These are phyloP conservation scores for Rhabdophis nuchalis DNA, from an alignment of 2,797 vertebrate species.

Conservation along the genomic window DNA sequence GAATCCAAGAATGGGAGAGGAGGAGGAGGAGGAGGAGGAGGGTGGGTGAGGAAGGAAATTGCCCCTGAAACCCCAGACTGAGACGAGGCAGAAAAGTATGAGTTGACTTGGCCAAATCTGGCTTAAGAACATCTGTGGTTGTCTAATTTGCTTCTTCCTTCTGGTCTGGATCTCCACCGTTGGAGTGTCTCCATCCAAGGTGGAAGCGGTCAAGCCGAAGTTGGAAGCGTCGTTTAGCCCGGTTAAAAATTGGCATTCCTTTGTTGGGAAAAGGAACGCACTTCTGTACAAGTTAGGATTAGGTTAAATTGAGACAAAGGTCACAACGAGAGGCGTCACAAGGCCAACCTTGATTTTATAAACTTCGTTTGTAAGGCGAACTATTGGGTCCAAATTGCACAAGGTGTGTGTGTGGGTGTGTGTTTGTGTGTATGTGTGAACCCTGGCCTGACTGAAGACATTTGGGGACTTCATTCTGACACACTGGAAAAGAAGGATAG, in stretches of 20 bases:
- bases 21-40: rapidly evolving
- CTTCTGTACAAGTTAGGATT: not conserved
- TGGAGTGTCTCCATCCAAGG: not conserved
- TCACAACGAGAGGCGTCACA: too few relatives aligned
- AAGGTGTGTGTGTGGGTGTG: too few relatives aligned
- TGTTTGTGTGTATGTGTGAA: too few relatives aligned
- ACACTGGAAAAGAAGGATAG: too few relatives aligned
- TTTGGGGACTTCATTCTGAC: too few relatives aligned
- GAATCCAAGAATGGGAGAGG: not conserved
- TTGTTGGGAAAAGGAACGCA: not conserved
- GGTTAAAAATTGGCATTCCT: not conserved
- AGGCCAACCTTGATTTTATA: too few relatives aligned
- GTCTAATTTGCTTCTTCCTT: not conserved
- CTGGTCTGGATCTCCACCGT: not conserved
- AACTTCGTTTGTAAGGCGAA: too few relatives aligned
- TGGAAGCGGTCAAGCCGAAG: not conserved
- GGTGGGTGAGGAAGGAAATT: not conserved
- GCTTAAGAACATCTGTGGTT: not conserved
- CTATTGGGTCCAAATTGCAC: too few relatives aligned
- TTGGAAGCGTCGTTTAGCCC: not conserved
- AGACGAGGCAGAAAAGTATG: too few relatives aligned
- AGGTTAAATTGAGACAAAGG: too few relatives aligned
- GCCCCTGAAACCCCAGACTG: not conserved
- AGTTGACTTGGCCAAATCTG: not conserved
- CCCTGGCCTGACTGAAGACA: too few relatives aligned